Evolutionary conservation across 2,888 invertebrate species (phyloP).

Genomic region (Thera obeliscata): DNA sequence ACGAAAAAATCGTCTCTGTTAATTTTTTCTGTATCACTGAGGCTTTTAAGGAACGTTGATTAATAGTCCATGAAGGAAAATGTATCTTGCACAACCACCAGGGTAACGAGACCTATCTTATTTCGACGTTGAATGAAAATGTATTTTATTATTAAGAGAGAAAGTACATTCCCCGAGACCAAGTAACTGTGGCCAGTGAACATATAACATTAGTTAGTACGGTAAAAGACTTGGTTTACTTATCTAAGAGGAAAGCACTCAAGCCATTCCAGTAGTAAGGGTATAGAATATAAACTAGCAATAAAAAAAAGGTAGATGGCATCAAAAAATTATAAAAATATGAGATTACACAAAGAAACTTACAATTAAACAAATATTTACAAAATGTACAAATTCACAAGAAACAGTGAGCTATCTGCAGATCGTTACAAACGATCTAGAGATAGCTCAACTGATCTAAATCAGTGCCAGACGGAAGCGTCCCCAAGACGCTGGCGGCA

Average conservation of each 20-base stretch:
- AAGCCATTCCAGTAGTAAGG: constrained; percentile 9
- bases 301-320: neutral
- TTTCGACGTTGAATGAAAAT: constrained; percentile 31
- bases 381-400: too few relatives aligned
- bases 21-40: constrained; percentile 69
- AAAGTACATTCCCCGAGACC: constrained; percentile 43
- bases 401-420: too few relatives aligned
- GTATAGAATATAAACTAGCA: constrained; percentile 3
- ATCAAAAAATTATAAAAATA: too few relatives aligned
- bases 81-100: constrained; percentile 60
- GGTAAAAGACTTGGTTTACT: constrained; percentile 29
- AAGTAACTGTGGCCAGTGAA: constrained; percentile 43
- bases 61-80: constrained; percentile 69
- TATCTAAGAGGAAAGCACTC: constrained; percentile 27
- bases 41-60: constrained; percentile 77
- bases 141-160: constrained; percentile 27
- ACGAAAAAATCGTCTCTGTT: constrained; percentile 28
- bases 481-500: too few relatives aligned
- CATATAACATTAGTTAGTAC: constrained; percentile 39
- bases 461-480: too few relatives aligned
- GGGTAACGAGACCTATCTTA: constrained; percentile 38
- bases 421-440: too few relatives aligned
- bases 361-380: too few relatives aligned
- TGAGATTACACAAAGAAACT: too few relatives aligned
- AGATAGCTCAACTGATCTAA: too few relatives aligned